Evolutionary conservation across 2,888 invertebrate genomes (phyloP).

Genomic region (Synanthedon andrenaeformis): DNA sequence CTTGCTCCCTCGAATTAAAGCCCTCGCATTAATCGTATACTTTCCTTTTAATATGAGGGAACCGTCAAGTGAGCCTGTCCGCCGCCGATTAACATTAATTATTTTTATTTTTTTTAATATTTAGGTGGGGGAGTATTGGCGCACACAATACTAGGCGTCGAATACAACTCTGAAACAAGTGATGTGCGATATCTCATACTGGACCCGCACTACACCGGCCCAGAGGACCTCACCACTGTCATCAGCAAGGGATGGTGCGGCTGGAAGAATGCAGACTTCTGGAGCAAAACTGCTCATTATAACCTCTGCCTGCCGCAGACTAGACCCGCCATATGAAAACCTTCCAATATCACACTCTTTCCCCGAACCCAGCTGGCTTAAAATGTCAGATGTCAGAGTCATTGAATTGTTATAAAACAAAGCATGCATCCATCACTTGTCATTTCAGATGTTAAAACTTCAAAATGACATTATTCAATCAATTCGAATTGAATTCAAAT

Average conservation of each 20-base stretch:
- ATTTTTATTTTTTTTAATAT: conserved; percentile 1
- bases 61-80: too few relatives aligned
- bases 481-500: too few relatives aligned
- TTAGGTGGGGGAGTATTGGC: conserved; percentile 96
- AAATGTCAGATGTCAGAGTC: conserved; percentile 4
- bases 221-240: conserved; percentile 81
- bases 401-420: not conserved
- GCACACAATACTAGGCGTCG: conserved; percentile 96
- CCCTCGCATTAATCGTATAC: too few relatives aligned
- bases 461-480: too few relatives aligned
- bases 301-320: conserved; percentile 93
- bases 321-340: conserved; percentile 39
- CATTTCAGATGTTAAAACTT: too few relatives aligned
- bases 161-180: conserved; percentile 83
- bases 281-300: conserved; percentile 95
- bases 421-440: too few relatives aligned
- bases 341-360: not conserved
- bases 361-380: not conserved
- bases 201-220: conserved; percentile 97
- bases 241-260: conserved; percentile 94
- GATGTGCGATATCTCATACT: conserved; percentile 93
- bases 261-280: conserved; percentile 95
- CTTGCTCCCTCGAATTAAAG: too few relatives aligned
- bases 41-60: too few relatives aligned
- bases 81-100: not conserved